These are phyloP conservation scores for Brachyhypopomus occidentalis DNA, from an alignment of 2,113 vertebrate genomes.

Conservation along the genomic window DNA sequence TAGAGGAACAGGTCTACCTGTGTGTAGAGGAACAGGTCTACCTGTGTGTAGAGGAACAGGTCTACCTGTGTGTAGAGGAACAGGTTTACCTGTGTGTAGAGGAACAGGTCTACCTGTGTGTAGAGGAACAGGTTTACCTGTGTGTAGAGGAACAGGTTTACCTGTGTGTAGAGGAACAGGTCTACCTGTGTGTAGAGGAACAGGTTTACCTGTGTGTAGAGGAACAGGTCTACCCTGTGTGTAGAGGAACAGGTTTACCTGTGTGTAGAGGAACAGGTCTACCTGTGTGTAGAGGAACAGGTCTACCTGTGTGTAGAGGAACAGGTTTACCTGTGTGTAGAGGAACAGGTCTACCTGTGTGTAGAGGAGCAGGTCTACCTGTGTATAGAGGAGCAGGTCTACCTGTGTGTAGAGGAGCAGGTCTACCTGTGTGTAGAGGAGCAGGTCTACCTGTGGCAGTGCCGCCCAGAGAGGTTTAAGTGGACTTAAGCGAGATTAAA, in stretches of 20 bases:
- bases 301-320: too few species aligned
- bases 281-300: too few species aligned
- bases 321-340: too few species aligned
- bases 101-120: constrained; percentile 56
- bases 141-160: constrained; percentile 54
- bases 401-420: constrained; percentile 7
- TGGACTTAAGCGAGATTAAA: constrained; percentile 63
- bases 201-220: constrained; percentile 49
- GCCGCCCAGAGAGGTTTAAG: constrained; percentile 59
- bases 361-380: too few species aligned
- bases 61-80: constrained; percentile 47
- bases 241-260: too few species aligned
- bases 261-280: too few species aligned
- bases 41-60: constrained; percentile 53
- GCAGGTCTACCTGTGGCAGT: constrained; percentile 56
- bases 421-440: constrained; percentile 53
- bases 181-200: constrained; percentile 52
- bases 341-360: too few species aligned
- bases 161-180: constrained; percentile 44
- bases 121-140: constrained; percentile 34
- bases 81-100: constrained; percentile 46
- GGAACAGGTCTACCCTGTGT: constrained; percentile 32
- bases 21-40: constrained; percentile 36
- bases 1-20: constrained; percentile 57
- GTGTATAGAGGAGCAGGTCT: too few species aligned